Percentiles rank a stretch among this genome's conserved stretches.
phyloP scores from a whole-genome alignment of 2,113 vertebrate genomes.

The Tympanuchus pallidicinctus region DNA sequence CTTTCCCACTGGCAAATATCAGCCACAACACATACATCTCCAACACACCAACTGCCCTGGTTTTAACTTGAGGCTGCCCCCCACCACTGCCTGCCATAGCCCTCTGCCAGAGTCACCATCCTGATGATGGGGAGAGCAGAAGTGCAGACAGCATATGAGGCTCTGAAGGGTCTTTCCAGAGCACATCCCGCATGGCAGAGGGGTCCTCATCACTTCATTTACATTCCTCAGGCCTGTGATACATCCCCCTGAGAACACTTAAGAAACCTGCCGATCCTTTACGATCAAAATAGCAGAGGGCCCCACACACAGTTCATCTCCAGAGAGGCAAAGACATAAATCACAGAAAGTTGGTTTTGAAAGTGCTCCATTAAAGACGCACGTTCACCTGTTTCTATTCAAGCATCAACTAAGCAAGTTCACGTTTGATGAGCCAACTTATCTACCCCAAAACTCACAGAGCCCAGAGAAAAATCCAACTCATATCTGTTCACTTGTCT shows the following conservation, averaged over 20 bases:
- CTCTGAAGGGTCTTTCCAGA: neutral
- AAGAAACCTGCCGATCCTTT: neutral
- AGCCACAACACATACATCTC: rapidly evolving
- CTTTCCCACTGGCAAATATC: neutral
- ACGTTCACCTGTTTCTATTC: neutral
- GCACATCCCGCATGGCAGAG: neutral
- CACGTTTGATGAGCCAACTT: neutral
- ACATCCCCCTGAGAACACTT: neutral
- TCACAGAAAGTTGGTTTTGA: neutral
- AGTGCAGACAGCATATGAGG: rapidly evolving
- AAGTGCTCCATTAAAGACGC: neutral
- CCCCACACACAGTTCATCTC: neutral
- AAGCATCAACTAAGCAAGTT: neutral
- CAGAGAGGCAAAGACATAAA: neutral
- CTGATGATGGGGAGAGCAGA: neutral
- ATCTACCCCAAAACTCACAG: neutral
- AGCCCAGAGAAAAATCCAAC: neutral
- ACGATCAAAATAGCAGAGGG: neutral
- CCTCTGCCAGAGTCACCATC: neutral
- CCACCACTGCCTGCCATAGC: rapidly evolving
- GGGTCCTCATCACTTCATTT: neutral
- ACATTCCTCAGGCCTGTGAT: neutral
- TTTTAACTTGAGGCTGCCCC: neutral
- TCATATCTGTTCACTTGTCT: neutral
- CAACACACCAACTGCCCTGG: neutral